Evolutionary conservation across 2,797 vertebrate genomes (phyloP).

Genomic region (Notolabrus celidotus): DNA sequence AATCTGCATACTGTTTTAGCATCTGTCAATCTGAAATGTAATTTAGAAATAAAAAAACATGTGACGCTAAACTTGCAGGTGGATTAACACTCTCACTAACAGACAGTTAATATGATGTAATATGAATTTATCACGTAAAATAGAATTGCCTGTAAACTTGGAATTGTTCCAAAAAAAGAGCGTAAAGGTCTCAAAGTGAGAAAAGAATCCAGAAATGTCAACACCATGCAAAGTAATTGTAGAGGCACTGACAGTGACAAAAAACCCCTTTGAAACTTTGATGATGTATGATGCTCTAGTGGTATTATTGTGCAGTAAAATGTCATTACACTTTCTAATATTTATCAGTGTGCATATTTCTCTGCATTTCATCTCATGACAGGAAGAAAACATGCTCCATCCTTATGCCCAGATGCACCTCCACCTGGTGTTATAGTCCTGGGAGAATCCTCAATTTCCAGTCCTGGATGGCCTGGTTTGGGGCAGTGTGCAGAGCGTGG

Average conservation of each 20-base stretch:
- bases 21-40: no score
- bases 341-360: constrained; percentile 48
- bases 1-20: no score
- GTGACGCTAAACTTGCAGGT: no score
- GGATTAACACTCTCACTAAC: no score
- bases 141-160: neutral
- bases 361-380: constrained; percentile 42
- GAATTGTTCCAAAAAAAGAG: neutral
- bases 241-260: constrained; percentile 45
- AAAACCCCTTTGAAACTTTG: constrained; percentile 35
- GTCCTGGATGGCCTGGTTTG: constrained; percentile 76
- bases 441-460: constrained; percentile 83
- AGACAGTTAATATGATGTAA: no score
- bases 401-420: constrained; percentile 70
- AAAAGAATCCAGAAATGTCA: constrained; percentile 62
- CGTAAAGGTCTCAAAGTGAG: constrained; percentile 45
- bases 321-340: constrained; percentile 46
- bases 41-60: no score
- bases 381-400: constrained; percentile 43
- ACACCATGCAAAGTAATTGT: constrained; percentile 47
- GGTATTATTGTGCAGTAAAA: constrained; percentile 52
- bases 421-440: constrained; percentile 75
- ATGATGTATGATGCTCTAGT: constrained; percentile 53
- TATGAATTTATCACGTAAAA: no score
- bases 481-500: constrained; percentile 62